phyloP scores from a whole-genome alignment of 1,140 invertebrate species.

The Adoxophyes honmai region DNA sequence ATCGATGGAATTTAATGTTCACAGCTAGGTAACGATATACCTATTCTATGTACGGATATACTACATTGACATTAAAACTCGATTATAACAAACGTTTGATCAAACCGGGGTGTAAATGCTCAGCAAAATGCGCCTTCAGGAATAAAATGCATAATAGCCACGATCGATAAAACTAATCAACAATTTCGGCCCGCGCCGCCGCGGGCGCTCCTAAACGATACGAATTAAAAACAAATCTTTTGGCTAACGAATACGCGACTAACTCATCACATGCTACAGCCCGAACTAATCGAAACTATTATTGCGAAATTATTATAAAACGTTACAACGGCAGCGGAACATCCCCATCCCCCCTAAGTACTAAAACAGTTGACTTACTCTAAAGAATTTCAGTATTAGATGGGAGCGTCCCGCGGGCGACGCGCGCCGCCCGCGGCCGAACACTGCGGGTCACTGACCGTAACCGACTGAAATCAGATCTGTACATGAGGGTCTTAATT shows the following conservation, averaged over 20 bases:
- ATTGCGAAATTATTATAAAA: slow-evolving; percentile 45
- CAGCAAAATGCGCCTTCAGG: slow-evolving; percentile 35
- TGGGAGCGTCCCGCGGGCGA: slow-evolving; percentile 15
- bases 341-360: slow-evolving; percentile 58
- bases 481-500: slow-evolving; percentile 16
- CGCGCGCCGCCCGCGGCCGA: slow-evolving; percentile 31
- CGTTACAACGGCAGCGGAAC: slow-evolving; percentile 26
- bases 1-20: slow-evolving; percentile 36
- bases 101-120: slow-evolving; percentile 35
- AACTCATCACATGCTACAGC: slow-evolving; percentile 16
- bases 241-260: slow-evolving; percentile 33
- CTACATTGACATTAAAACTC: slow-evolving; percentile 7
- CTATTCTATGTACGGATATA: slow-evolving; percentile 18
- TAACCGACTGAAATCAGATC: slow-evolving; percentile 23
- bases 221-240: slow-evolving; percentile 25
- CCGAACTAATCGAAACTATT: slow-evolving; percentile 28
- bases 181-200: slow-evolving; percentile 33
- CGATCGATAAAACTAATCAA: slow-evolving; percentile 58
- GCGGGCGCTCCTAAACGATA: slow-evolving; percentile 5
- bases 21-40: slow-evolving; percentile 23
- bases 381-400: slow-evolving; percentile 29
- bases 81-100: not conserved
- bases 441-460: slow-evolving; percentile 1
- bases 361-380: slow-evolving; percentile 57
- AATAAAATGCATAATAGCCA: slow-evolving; percentile 32